These are phyloP conservation scores for Ophthalmolycus amberensis DNA, from an alignment of 2,113 vertebrate genomes.

Conservation along the genomic window DNA sequence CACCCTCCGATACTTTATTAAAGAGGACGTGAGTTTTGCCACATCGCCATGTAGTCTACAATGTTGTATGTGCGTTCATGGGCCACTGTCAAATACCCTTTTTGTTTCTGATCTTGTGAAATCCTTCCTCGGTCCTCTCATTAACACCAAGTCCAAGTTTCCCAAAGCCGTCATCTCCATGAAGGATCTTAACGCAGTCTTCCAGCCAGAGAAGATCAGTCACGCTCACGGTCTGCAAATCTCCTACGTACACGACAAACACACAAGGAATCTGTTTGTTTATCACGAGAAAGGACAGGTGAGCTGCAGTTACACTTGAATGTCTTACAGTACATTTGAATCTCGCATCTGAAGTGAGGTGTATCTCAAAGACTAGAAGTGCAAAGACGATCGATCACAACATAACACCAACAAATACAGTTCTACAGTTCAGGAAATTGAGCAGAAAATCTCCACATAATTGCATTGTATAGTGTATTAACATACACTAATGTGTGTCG, in stretches of 20 bases:
- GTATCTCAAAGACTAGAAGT: background rate
- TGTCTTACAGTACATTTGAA: background rate
- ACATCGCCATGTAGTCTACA: background rate
- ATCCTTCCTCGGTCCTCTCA: background rate
- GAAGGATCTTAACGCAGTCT: constrained; percentile 90
- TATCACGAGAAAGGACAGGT: constrained; percentile 90
- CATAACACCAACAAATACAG: background rate
- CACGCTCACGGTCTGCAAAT: constrained; percentile 91
- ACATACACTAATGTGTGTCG: background rate
- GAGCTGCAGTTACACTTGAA: constrained; percentile 2
- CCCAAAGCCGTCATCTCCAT: constrained; percentile 90
- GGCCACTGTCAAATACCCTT: background rate
- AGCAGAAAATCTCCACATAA: background rate
- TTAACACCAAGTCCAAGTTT: constrained; percentile 80
- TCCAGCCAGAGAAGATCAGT: constrained; percentile 91
- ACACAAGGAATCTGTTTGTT: constrained; percentile 90
- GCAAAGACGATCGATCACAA: background rate
- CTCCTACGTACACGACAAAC: constrained; percentile 85
- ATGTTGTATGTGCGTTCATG: background rate
- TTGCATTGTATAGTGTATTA: background rate
- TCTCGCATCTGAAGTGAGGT: background rate
- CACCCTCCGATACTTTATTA: constrained; percentile 83
- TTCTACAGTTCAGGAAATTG: background rate
- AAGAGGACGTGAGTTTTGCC: constrained; percentile 78
- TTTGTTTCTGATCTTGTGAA: background rate